A percentile compares a stretch with the other conserved stretches of the same genome.
Evolutionary conservation across 2,113 vertebrate genomes (phyloP).

Genomic region (Clupea harengus): DNA sequence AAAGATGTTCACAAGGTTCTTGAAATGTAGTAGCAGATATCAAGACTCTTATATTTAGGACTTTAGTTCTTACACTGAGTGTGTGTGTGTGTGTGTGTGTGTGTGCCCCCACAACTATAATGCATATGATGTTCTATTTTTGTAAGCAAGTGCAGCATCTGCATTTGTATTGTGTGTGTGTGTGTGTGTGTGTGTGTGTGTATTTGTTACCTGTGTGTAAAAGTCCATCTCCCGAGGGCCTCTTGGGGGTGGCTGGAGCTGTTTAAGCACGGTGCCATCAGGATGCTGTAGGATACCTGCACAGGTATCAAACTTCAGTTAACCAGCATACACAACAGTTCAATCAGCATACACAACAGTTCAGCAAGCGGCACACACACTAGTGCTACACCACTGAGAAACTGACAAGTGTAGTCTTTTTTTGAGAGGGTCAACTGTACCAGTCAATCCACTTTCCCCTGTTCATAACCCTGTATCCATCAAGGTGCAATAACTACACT

Average conservation of each 20-base stretch:
- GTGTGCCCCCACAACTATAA: not conserved
- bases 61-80: not conserved
- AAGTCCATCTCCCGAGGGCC: conserved; percentile 94
- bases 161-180: not conserved
- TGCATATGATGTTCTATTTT: not conserved
- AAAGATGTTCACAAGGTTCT: too few species aligned
- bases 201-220: conserved; percentile 83
- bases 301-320: not conserved
- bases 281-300: conserved; percentile 95
- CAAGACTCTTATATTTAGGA: too few species aligned
- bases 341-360: not conserved
- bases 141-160: not conserved
- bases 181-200: not conserved
- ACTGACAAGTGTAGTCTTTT: not conserved
- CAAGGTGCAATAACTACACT: too few species aligned
- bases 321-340: not conserved
- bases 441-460: too few species aligned
- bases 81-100: conserved; percentile 1
- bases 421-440: too few species aligned
- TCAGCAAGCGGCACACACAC: not conserved
- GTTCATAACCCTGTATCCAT: too few species aligned
- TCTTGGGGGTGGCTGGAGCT: conserved; percentile 92
- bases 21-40: not conserved
- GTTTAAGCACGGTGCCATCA: conserved; percentile 95
- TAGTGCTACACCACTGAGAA: not conserved